phyloP scores from a whole-genome alignment of 1,140 invertebrate species.

The Drosophila jambulina region DNA sequence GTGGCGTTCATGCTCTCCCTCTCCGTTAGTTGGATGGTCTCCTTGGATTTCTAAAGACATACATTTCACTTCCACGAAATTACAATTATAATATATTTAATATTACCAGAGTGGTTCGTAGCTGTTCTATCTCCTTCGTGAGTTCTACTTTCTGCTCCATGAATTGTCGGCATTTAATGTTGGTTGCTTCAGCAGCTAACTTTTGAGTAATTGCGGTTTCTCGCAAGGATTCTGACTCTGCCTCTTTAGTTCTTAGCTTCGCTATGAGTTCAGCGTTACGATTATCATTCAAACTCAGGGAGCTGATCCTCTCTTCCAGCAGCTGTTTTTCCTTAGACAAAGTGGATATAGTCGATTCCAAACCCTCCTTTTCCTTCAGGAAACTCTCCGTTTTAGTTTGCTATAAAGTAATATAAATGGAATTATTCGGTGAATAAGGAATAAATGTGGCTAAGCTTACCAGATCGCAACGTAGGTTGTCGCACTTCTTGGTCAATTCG shows the following conservation, averaged over 20 bases:
- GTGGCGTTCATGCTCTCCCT: slow-evolving; percentile 34
- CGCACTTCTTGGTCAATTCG: slow-evolving; percentile 18
- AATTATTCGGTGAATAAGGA: background rate
- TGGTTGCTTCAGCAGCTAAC: background rate
- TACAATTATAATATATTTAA: background rate
- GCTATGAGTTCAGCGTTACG: background rate
- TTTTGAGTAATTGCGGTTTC: background rate
- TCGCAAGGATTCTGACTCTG: background rate
- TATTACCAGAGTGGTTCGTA: slow-evolving; percentile 37
- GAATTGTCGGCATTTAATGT: background rate
- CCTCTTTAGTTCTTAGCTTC: background rate
- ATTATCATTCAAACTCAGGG: background rate
- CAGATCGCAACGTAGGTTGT: slow-evolving; percentile 19
- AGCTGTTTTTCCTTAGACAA: background rate
- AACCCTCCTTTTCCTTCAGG: background rate
- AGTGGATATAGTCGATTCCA: background rate
- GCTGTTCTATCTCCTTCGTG: slow-evolving; percentile 18
- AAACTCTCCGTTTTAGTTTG: background rate
- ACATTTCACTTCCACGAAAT: background rate
- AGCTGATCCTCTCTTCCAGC: background rate
- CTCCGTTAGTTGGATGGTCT: slow-evolving; percentile 4
- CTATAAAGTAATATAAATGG: background rate
- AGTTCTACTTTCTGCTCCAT: background rate
- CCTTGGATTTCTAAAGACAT: slow-evolving; percentile 37
- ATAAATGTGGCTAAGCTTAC: slow-evolving; percentile 12